Evolutionary conservation across 2,797 vertebrate genomes (phyloP).

Genomic region (Cyprinodon diabolis): DNA sequence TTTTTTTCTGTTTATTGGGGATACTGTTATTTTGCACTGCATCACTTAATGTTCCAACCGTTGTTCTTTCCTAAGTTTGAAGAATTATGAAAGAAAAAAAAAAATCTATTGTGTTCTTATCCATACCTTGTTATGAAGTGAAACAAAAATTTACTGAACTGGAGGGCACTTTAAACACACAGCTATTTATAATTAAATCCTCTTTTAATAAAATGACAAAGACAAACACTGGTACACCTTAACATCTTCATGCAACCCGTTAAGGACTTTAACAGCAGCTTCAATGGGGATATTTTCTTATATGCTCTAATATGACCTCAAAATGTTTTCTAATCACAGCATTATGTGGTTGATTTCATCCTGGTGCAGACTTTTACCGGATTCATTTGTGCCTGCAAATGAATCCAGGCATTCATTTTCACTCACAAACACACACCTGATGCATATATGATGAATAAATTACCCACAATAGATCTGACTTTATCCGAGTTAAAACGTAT

Average conservation of each 20-base stretch:
- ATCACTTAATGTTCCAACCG: neutral
- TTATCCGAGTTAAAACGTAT: constrained; percentile 3
- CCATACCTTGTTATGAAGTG: neutral
- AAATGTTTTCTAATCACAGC: constrained; percentile 35
- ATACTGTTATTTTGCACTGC: neutral
- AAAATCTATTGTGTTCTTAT: neutral
- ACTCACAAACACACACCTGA: constrained; percentile 1
- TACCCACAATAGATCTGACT: constrained; percentile 24
- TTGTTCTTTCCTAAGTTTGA: neutral
- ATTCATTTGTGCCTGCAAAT: constrained; percentile 14
- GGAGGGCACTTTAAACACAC: neutral
- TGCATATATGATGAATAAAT: constrained; percentile 26
- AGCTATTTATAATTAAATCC: neutral
- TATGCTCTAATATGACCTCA: constrained; percentile 34
- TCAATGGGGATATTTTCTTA: constrained; percentile 22
- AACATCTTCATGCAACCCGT: neutral
- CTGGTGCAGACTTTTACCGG: neutral
- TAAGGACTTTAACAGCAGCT: constrained; percentile 6
- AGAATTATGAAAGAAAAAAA: neutral
- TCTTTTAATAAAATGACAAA: neutral
- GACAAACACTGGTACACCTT: neutral
- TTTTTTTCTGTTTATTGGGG: neutral
- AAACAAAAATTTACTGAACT: neutral
- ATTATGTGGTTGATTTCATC: constrained; percentile 24
- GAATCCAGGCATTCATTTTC: neutral